Evolutionary conservation across 1,140 invertebrate genomes (phyloP).

Genomic region (Pogonomyrmex barbatus): DNA sequence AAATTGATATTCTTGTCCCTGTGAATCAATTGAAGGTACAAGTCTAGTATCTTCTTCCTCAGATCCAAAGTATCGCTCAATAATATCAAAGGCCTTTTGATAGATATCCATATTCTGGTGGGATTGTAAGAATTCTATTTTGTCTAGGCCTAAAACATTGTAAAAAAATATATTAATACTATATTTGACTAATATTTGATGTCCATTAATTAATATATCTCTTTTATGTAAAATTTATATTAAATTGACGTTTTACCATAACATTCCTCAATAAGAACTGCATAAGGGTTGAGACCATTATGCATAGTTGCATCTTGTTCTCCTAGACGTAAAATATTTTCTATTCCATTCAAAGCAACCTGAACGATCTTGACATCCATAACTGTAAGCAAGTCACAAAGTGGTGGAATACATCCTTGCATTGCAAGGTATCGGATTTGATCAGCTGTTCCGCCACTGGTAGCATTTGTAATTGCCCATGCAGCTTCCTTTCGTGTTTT

Average conservation of each 20-base stretch:
- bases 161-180: neutral
- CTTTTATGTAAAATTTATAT: neutral
- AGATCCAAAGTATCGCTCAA: constrained; percentile 97
- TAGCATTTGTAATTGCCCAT: constrained; percentile 99
- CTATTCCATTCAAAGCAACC: constrained; percentile 97
- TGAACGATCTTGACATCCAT: constrained; percentile 99
- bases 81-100: constrained; percentile 98
- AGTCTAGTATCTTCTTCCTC: constrained; percentile 95
- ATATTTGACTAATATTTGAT: neutral
- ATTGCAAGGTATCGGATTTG: constrained; percentile 93
- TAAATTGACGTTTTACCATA: constrained; percentile 90
- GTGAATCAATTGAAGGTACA: constrained; percentile 92
- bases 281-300: constrained; percentile 94
- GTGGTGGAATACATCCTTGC: constrained; percentile 95
- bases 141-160: constrained; percentile 93
- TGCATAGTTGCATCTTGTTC: constrained; percentile 91
- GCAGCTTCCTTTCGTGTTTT: constrained; percentile 98
- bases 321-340: constrained; percentile 97
- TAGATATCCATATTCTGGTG: constrained; percentile 99
- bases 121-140: constrained; percentile 98
- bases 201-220: neutral
- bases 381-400: constrained; percentile 97
- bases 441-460: constrained; percentile 96
- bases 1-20: constrained; percentile 93
- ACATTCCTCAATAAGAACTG: constrained; percentile 97